These are phyloP conservation scores for Habroteleia sp. DNA, from an alignment of 2,888 invertebrate species.

Conservation along the genomic window DNA sequence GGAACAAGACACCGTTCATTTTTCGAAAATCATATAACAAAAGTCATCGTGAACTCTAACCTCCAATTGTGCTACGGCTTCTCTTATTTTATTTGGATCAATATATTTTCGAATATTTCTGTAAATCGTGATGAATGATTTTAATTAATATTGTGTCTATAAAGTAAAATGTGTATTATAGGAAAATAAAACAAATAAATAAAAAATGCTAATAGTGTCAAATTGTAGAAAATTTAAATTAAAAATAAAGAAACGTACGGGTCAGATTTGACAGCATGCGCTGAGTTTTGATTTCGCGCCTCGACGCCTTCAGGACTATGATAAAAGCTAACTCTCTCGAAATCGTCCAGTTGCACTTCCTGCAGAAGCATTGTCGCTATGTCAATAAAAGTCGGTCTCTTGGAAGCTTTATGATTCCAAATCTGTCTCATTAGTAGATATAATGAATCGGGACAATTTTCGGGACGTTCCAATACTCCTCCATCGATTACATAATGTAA, in stretches of 20 bases:
- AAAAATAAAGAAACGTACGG: conserved; percentile 68
- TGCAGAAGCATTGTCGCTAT: conserved; percentile 88
- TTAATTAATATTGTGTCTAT: too few species aligned
- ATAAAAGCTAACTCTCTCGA: conserved; percentile 85
- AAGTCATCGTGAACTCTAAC: background rate
- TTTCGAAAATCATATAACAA: background rate
- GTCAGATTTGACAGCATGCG: conserved; percentile 72
- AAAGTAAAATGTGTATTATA: too few species aligned
- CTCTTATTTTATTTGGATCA: conserved; percentile 1
- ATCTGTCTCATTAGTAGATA: conserved; percentile 95
- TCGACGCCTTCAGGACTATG: conserved; percentile 84
- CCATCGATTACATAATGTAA: conserved; percentile 94
- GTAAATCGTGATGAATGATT: conserved; percentile 9
- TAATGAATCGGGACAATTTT: conserved; percentile 95
- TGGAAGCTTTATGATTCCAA: conserved; percentile 92
- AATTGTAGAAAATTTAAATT: background rate
- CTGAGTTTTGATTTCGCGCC: conserved; percentile 79
- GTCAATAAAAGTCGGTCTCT: conserved; percentile 92
- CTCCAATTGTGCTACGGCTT: background rate
- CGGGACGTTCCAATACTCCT: conserved; percentile 96
- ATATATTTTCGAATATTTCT: background rate
- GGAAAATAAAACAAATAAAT: background rate
- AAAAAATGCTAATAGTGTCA: background rate
- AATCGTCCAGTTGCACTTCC: conserved; percentile 84
- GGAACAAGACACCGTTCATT: background rate